Evolutionary conservation across 2,797 vertebrate genomes (phyloP).

Genomic region (Rhincodon typus): DNA sequence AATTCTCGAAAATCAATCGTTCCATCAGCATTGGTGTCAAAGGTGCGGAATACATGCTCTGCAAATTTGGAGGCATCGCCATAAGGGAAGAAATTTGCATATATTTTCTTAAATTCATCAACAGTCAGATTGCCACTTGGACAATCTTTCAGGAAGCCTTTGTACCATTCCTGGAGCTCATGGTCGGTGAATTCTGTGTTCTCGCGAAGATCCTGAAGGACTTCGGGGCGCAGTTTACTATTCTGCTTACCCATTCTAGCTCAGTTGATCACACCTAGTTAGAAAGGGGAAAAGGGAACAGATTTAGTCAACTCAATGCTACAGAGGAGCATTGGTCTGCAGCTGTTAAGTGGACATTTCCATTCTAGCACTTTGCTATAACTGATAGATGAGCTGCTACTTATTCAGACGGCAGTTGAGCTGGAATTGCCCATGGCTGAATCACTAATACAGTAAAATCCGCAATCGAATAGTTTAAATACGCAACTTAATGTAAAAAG

Average conservation of each 20-base stretch:
- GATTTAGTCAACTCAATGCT: not conserved
- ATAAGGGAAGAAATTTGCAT: constrained; percentile 70
- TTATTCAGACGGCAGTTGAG: not conserved
- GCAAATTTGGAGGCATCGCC: constrained; percentile 69
- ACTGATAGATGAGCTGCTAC: not conserved
- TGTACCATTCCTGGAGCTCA: constrained; percentile 74
- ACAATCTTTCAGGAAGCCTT: constrained; percentile 72
- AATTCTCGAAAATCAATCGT: constrained; percentile 74
- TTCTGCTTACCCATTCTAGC: constrained; percentile 68
- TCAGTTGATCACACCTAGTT: not conserved
- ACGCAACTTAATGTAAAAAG: not conserved
- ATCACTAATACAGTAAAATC: not conserved
- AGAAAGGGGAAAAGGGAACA: not conserved
- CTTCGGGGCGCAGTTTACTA: constrained; percentile 68
- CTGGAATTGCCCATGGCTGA: not conserved
- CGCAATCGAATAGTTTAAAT: not conserved
- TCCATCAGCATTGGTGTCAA: constrained; percentile 46
- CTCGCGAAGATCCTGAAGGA: constrained; percentile 70
- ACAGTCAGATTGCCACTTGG: constrained; percentile 68
- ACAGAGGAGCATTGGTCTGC: too few species aligned
- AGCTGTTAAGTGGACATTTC: not conserved
- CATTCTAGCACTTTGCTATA: not conserved
- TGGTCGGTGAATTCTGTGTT: constrained; percentile 70
- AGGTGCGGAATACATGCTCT: constrained; percentile 49
- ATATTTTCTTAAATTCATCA: constrained; percentile 74